A percentile compares a stretch with the other conserved stretches of the same genome.
These are phyloP conservation scores for Patella pellucida DNA, from an alignment of 2,888 invertebrate genomes.

Conservation along the genomic window DNA sequence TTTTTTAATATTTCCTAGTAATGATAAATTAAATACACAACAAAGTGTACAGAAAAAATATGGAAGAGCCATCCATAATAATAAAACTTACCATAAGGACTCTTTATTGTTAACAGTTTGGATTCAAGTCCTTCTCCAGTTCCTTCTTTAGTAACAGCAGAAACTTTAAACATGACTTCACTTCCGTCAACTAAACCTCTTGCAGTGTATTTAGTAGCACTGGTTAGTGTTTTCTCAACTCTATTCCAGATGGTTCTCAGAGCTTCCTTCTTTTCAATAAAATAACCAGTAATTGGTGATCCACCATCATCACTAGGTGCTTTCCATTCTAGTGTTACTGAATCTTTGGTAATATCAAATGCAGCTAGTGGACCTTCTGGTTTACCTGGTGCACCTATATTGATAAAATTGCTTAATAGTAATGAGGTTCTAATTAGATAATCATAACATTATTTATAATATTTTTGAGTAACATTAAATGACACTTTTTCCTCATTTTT, in stretches of 20 bases:
- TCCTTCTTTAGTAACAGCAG: constrained; percentile 88
- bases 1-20: too few species aligned
- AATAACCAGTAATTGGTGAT: constrained; percentile 70
- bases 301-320: constrained; percentile 73
- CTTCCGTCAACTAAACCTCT: constrained; percentile 81
- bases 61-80: neutral
- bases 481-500: too few species aligned
- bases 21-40: too few species aligned
- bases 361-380: constrained; percentile 71
- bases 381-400: constrained; percentile 64
- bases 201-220: constrained; percentile 74
- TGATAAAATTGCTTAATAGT: neutral
- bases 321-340: constrained; percentile 73
- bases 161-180: constrained; percentile 88
- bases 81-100: constrained; percentile 78
- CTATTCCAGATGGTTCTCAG: constrained; percentile 57
- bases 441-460: neutral
- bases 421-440: neutral
- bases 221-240: constrained; percentile 55
- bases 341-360: constrained; percentile 72
- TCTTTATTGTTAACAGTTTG: constrained; percentile 75
- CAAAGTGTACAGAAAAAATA: neutral
- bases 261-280: constrained; percentile 85
- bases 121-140: constrained; percentile 79
- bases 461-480: too few species aligned